A percentile compares a stretch with the other conserved stretches of the same genome.
Evolutionary conservation across 2,113 vertebrate genomes (phyloP).

Genomic region (Lutjanus erythropterus): DNA sequence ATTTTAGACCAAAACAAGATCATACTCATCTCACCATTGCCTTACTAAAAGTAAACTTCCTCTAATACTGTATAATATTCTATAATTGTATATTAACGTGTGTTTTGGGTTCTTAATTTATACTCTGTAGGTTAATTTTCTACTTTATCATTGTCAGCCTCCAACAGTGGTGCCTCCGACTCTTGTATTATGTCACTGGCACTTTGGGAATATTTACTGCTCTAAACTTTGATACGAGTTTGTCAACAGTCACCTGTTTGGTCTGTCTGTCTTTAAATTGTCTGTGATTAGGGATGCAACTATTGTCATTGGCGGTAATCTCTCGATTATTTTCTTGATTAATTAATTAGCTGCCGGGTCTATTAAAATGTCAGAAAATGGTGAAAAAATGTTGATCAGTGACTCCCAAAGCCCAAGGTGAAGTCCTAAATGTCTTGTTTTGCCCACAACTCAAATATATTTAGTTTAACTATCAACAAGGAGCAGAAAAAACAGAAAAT

Average conservation of each 20-base stretch:
- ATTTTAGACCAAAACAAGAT: slow-evolving; percentile 17
- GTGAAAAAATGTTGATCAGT: no score
- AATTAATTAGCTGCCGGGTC: no score
- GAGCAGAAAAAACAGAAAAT: no score
- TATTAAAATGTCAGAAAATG: no score
- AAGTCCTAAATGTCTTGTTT: no score
- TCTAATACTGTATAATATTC: background rate
- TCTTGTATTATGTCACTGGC: background rate
- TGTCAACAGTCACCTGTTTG: slow-evolving; percentile 24
- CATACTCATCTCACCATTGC: background rate
- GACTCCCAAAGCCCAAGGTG: no score
- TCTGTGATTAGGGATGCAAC: no score
- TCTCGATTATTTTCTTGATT: no score
- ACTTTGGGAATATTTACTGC: background rate
- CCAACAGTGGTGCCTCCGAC: background rate
- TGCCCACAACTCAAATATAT: no score
- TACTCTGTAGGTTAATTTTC: background rate
- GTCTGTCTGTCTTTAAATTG: background rate
- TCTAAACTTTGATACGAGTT: background rate
- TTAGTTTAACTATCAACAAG: no score
- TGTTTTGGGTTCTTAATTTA: background rate
- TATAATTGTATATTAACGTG: no score
- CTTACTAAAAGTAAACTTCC: background rate
- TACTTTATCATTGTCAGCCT: background rate
- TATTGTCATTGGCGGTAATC: no score